Conservation (phyloP, 2,888 invertebrate genomes). For the Clostera curtula region DNA sequence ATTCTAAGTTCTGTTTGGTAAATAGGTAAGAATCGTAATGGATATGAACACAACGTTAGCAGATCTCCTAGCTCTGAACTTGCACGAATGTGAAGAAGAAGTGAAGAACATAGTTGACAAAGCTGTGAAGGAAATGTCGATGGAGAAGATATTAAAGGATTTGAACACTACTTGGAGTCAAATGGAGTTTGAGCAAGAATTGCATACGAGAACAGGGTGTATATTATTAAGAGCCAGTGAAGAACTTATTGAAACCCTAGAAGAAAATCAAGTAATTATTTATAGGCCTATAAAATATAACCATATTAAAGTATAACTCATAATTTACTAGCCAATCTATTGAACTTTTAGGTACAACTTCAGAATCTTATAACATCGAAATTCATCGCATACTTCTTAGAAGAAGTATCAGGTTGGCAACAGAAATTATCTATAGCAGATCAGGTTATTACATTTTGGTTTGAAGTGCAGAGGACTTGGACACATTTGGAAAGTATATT, state of each 20-base stretch:
- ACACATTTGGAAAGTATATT: slow-evolving; percentile 98
- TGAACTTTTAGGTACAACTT: slow-evolving; percentile 82
- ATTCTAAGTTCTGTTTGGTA: slow-evolving; percentile 5
- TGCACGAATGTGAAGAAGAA: slow-evolving; percentile 98
- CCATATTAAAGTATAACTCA: too few relatives aligned
- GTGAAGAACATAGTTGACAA: slow-evolving; percentile 98
- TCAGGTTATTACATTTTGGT: slow-evolving; percentile 93
- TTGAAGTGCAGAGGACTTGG: slow-evolving; percentile 98
- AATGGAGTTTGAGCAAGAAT: slow-evolving; percentile 94
- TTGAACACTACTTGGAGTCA: slow-evolving; percentile 92
- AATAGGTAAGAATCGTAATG: slow-evolving; percentile 94
- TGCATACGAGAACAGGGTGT: slow-evolving; percentile 90
- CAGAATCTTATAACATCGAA: slow-evolving; percentile 98
- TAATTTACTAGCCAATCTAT: neutral
- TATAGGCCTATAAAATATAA: neutral
- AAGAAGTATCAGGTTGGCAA: slow-evolving; percentile 96
- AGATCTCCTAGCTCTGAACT: slow-evolving; percentile 91
- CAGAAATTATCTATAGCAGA: slow-evolving; percentile 93
- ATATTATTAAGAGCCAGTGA: slow-evolving; percentile 92
- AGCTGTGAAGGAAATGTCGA: slow-evolving; percentile 98
- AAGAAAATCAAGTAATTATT: slow-evolving; percentile 92
- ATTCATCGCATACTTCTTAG: slow-evolving; percentile 95
- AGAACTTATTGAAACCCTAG: slow-evolving; percentile 96
- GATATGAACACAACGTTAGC: slow-evolving; percentile 93
- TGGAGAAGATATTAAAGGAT: slow-evolving; percentile 96